A percentile compares a stretch with the other conserved stretches of the same genome.
phyloP scores from a whole-genome alignment of 2,888 invertebrate genomes.

The Acanthococcus lagerstroemiae region DNA sequence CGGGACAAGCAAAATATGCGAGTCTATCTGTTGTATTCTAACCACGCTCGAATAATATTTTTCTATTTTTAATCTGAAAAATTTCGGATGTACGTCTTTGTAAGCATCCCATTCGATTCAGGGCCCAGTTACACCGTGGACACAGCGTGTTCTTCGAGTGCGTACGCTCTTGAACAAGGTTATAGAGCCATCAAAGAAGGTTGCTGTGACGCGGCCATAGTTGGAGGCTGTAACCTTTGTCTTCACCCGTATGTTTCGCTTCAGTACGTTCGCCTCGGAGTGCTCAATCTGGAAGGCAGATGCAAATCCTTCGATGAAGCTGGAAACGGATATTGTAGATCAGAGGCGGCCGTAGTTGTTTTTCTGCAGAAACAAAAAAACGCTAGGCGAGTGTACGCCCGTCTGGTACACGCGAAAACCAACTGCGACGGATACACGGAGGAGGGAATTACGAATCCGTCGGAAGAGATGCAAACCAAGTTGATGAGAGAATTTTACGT shows the following conservation, averaged over 20 bases:
- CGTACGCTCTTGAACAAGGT: constrained; percentile 46
- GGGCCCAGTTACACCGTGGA: constrained; percentile 50
- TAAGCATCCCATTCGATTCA: too few species aligned
- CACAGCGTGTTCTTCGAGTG: constrained; percentile 50
- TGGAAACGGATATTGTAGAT: constrained; percentile 42
- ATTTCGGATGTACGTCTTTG: too few species aligned
- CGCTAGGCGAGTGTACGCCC: constrained; percentile 43
- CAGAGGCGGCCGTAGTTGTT: constrained; percentile 42
- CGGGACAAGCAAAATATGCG: too few species aligned
- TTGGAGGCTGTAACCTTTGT: constrained; percentile 49
- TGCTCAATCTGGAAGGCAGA: constrained; percentile 47
- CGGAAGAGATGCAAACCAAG: constrained; percentile 34
- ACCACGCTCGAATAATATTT: too few species aligned
- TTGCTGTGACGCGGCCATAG: constrained; percentile 48
- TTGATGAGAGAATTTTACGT: constrained; percentile 43
- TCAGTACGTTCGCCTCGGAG: constrained; percentile 47
- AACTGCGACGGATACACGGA: constrained; percentile 48
- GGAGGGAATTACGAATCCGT: constrained; percentile 41
- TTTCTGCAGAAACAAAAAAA: constrained; percentile 41
- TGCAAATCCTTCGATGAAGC: constrained; percentile 49
- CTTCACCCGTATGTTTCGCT: constrained; percentile 47
- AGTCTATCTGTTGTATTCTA: too few species aligned
- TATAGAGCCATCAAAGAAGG: constrained; percentile 39
- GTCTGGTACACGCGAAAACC: constrained; percentile 45
- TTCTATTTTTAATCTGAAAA: background rate